These are phyloP conservation scores for Coreius guichenoti DNA, from an alignment of 2,797 vertebrate species.

Conservation along the genomic window DNA sequence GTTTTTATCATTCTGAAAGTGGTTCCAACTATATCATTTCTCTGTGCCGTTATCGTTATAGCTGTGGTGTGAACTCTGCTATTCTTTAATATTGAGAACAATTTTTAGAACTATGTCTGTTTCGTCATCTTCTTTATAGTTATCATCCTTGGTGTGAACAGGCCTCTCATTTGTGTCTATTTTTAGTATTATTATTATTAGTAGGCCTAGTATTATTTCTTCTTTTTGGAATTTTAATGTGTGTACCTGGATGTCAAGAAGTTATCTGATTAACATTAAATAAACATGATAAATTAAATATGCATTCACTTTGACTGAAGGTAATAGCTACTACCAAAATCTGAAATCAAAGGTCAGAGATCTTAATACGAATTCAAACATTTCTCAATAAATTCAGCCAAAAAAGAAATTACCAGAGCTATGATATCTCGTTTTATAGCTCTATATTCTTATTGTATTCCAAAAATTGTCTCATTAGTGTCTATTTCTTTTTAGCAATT, in stretches of 20 bases:
- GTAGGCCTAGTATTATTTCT: too few relatives aligned
- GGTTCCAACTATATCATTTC: too few relatives aligned
- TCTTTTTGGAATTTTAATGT: too few relatives aligned
- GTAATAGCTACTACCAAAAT: not conserved
- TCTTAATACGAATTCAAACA: not conserved
- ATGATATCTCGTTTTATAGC: not conserved
- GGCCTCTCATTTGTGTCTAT: not conserved
- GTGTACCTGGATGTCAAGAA: not conserved
- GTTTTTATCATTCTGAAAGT: too few relatives aligned
- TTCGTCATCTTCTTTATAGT: too few relatives aligned
- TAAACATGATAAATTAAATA: not conserved
- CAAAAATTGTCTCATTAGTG: not conserved
- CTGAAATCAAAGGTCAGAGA: not conserved
- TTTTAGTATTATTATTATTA: too few relatives aligned
- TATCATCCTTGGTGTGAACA: too few relatives aligned
- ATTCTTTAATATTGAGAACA: too few relatives aligned
- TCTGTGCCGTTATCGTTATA: too few relatives aligned
- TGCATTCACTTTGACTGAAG: not conserved
- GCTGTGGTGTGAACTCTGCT: too few relatives aligned
- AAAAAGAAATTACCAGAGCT: not conserved
- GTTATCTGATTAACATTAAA: not conserved
- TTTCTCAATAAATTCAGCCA: not conserved
- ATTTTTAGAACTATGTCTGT: too few relatives aligned
- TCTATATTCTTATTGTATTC: not conserved
- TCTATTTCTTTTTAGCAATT: not conserved